Percentiles rank a stretch among this genome's conserved stretches.
Evolutionary conservation across 2,113 vertebrate species (phyloP).

Genomic region (Numenius arquata): DNA sequence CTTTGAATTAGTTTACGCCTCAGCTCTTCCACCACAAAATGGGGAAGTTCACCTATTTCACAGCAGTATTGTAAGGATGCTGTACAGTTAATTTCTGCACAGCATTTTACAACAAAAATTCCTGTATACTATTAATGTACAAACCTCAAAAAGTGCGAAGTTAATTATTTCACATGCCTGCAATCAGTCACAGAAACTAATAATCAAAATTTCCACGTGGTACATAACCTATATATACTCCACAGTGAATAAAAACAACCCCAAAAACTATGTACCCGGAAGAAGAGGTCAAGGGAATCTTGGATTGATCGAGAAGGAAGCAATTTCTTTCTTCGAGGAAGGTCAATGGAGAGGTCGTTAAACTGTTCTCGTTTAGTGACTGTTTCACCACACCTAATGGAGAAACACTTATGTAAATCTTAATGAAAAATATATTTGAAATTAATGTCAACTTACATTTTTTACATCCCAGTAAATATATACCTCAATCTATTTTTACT

Average conservation of each 20-base stretch:
- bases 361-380: slow-evolving; percentile 95
- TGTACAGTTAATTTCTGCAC: not conserved
- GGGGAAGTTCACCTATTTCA: not conserved
- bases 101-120: not conserved
- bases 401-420: not conserved
- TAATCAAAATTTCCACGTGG: not conserved
- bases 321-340: slow-evolving; percentile 91
- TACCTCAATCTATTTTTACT: not conserved
- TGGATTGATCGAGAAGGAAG: slow-evolving; percentile 91
- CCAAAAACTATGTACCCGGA: slow-evolving; percentile 78
- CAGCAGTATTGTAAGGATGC: not conserved
- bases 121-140: not conserved
- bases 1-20: not conserved
- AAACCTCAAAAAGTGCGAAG: not conserved
- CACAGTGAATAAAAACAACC: not conserved
- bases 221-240: not conserved
- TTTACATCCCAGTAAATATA: not conserved
- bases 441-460: not conserved
- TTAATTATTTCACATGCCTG: not conserved
- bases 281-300: slow-evolving; percentile 97
- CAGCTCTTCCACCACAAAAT: not conserved
- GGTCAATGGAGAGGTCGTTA: slow-evolving; percentile 96
- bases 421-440: not conserved
- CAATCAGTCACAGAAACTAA: not conserved
- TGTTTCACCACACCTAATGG: slow-evolving; percentile 88